Percentiles rank a stretch among this genome's conserved stretches.
Evolutionary conservation across 2,113 vertebrate genomes (phyloP).

Genomic region (Notechis scutatus): DNA sequence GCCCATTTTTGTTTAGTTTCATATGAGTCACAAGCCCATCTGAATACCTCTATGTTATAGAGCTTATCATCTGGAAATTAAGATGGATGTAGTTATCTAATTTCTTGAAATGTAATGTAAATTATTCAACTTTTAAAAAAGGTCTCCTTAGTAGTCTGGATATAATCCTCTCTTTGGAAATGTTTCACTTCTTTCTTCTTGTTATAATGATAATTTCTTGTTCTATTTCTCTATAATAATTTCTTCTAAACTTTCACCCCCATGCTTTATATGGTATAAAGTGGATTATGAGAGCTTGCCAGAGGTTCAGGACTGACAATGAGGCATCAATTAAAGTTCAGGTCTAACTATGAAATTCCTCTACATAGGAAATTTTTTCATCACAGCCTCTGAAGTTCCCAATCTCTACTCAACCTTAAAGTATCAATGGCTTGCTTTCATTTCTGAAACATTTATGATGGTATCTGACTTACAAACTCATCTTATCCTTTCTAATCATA

Average conservation of each 20-base stretch:
- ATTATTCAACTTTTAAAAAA: neutral
- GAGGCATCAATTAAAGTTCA: slow-evolving; percentile 14
- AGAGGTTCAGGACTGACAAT: slow-evolving; percentile 11
- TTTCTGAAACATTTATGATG: neutral
- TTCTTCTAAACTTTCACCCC: slow-evolving; percentile 5
- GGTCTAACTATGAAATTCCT: neutral
- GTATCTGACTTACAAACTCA: neutral
- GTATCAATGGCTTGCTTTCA: neutral
- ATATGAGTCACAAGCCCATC: neutral
- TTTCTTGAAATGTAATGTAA: neutral
- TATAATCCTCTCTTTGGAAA: neutral
- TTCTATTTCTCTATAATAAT: slow-evolving; percentile 10
- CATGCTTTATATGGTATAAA: neutral
- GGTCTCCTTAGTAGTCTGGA: neutral
- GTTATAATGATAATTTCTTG: neutral
- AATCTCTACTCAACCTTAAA: neutral
- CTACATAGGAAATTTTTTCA: neutral
- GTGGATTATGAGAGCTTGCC: slow-evolving; percentile 12
- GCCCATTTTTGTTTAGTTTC: neutral
- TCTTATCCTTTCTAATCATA: neutral
- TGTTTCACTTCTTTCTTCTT: neutral
- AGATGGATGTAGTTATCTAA: neutral
- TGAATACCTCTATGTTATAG: neutral
- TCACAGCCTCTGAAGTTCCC: neutral
- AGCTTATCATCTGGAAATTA: neutral